Percentiles rank a stretch among this genome's conserved stretches.
phyloP scores from a whole-genome alignment of 2,888 invertebrate species.

The Clanis bilineata region DNA sequence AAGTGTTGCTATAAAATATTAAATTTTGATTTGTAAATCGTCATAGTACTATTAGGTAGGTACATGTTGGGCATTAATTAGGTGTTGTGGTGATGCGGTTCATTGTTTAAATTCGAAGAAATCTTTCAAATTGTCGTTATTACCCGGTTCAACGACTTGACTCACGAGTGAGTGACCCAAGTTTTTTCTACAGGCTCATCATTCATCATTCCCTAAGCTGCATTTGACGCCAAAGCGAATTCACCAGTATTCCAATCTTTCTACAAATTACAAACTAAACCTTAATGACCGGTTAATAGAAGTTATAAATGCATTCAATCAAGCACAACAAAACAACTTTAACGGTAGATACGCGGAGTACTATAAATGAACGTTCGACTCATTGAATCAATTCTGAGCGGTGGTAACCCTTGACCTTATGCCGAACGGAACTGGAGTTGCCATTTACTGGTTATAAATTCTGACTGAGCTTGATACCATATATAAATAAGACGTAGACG shows the following conservation, averaged over 20 bases:
- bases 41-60: too few species aligned
- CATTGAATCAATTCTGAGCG: constrained; percentile 8
- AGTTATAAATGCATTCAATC: background rate
- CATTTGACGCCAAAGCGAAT: too few species aligned
- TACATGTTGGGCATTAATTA: too few species aligned
- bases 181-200: too few species aligned
- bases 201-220: too few species aligned
- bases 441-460: constrained; percentile 11
- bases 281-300: background rate
- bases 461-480: constrained; percentile 1
- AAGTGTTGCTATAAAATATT: too few species aligned
- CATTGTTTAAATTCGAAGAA: too few species aligned
- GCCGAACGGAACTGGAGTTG: constrained; percentile 6
- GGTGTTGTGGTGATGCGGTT: too few species aligned
- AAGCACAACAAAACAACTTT: background rate
- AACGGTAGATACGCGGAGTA: background rate
- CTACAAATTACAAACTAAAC: background rate
- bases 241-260: background rate
- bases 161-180: too few species aligned
- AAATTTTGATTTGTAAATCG: too few species aligned
- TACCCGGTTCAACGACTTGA: too few species aligned
- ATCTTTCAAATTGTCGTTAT: too few species aligned
- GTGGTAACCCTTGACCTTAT: constrained; percentile 10
- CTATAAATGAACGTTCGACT: constrained; percentile 6
- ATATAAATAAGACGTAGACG: background rate